Evolutionary conservation across 2,113 vertebrate genomes (phyloP).

Genomic region (Ramphastos sulfuratus): DNA sequence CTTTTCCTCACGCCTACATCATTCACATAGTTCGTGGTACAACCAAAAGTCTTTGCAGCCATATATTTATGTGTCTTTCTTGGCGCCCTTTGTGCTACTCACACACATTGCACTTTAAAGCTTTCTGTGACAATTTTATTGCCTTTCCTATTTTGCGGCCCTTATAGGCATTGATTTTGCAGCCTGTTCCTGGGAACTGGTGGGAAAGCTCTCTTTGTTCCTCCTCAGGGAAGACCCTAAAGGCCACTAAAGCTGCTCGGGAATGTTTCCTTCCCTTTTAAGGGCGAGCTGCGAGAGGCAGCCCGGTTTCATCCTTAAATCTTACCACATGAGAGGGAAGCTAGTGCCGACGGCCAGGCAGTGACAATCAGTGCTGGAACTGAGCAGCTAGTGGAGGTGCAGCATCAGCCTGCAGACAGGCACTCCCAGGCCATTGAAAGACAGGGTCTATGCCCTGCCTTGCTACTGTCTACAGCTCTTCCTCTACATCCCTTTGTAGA

Average conservation of each 20-base stretch:
- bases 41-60: neutral
- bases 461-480: neutral
- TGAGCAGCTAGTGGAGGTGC: neutral
- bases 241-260: constrained; percentile 28
- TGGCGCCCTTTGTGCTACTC: constrained; percentile 17
- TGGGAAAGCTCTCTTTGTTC: constrained; percentile 18
- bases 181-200: neutral
- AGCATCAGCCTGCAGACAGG: neutral
- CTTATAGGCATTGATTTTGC: neutral
- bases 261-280: constrained; percentile 4
- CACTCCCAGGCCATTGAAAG: neutral
- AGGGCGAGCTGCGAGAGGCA: neutral
- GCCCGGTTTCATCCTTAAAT: constrained; percentile 22
- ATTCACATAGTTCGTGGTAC: neutral
- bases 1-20: neutral
- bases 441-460: neutral
- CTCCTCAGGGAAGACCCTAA: neutral
- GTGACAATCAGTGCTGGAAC: neutral
- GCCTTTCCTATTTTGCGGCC: neutral
- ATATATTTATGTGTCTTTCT: constrained; percentile 9
- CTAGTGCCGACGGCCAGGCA: neutral
- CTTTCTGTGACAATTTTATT: constrained; percentile 42
- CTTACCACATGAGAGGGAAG: neutral
- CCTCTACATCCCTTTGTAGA: neutral
- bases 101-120: constrained; percentile 32